phyloP scores from a whole-genome alignment of 2,888 invertebrate genomes.

The Drosophila barbarae region DNA sequence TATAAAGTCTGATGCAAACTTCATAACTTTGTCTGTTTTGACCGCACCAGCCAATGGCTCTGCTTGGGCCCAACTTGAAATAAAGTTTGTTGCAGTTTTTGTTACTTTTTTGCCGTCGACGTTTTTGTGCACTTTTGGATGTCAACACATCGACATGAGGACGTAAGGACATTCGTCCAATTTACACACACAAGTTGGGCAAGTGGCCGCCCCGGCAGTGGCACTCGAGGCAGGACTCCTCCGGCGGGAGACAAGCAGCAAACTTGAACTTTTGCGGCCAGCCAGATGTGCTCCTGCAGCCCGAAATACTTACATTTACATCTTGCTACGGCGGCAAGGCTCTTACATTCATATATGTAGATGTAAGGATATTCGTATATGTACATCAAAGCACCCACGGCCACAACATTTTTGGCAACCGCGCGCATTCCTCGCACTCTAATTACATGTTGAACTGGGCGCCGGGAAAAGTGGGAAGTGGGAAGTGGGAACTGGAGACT shows the following conservation, averaged over 20 bases:
- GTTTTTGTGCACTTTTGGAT: conserved; percentile 61
- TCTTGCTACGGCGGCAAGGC: conserved; percentile 11
- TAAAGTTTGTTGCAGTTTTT: conserved; percentile 38
- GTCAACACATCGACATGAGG: conserved; percentile 72
- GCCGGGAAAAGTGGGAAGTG: not conserved
- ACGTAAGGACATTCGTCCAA: conserved; percentile 66
- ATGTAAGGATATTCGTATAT: conserved; percentile 5
- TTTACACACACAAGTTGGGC: conserved; percentile 65
- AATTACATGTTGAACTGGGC: conserved; percentile 64
- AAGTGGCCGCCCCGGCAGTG: conserved; percentile 37
- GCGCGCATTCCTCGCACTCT: conserved; percentile 64
- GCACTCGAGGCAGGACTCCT: conserved; percentile 56
- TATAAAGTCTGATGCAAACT: conserved; percentile 33
- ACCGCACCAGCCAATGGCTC: conserved; percentile 45
- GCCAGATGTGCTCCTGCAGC: conserved; percentile 54
- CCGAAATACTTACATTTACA: conserved; percentile 26
- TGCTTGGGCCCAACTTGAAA: conserved; percentile 42
- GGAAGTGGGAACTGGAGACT: not conserved
- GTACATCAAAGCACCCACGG: conserved; percentile 63
- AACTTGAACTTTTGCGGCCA: conserved; percentile 71
- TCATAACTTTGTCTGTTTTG: conserved; percentile 59
- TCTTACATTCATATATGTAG: conserved; percentile 8
- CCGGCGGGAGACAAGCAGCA: conserved; percentile 63
- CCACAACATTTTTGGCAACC: conserved; percentile 69
- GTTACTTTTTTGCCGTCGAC: conserved; percentile 15